Evolutionary conservation across 2,113 vertebrate genomes (phyloP).

Genomic region (Solea solea): DNA sequence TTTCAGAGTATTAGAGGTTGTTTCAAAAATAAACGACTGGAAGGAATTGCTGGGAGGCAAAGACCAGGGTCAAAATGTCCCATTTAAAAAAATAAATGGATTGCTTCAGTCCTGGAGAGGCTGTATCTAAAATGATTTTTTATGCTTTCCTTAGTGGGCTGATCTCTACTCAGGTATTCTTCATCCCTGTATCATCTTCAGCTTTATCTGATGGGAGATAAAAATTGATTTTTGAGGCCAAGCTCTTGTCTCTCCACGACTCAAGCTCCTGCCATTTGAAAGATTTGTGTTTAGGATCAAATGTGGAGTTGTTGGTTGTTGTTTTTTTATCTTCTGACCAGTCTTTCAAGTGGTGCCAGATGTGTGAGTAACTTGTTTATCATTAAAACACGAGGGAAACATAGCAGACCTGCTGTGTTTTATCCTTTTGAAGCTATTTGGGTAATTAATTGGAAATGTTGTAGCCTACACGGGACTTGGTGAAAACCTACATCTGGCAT

Average conservation of each 20-base stretch:
- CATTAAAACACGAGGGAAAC: slow-evolving; percentile 9
- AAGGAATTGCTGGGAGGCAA: slow-evolving; percentile 17
- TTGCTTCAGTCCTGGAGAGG: slow-evolving; percentile 38
- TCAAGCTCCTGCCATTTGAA: slow-evolving; percentile 12
- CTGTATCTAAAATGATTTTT: slow-evolving; percentile 1
- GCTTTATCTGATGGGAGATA: not conserved
- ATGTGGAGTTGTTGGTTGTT: slow-evolving; percentile 11
- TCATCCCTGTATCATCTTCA: slow-evolving; percentile 27
- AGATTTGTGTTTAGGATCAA: slow-evolving; percentile 30
- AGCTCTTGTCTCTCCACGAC: slow-evolving; percentile 42
- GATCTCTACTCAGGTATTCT: slow-evolving; percentile 52
- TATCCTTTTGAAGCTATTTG: not conserved
- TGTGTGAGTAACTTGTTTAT: slow-evolving; percentile 17
- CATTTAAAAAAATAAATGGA: not conserved
- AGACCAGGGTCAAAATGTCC: slow-evolving; percentile 33
- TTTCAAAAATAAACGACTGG: not conserved
- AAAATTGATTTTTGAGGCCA: slow-evolving; percentile 7
- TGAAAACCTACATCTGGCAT: slow-evolving; percentile 12
- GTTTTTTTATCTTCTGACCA: slow-evolving; percentile 14
- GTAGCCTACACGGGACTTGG: not conserved
- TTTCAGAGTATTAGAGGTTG: slow-evolving; percentile 2
- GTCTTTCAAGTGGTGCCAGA: slow-evolving; percentile 34
- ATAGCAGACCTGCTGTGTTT: slow-evolving; percentile 14
- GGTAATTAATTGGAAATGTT: not conserved
- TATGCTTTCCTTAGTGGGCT: slow-evolving; percentile 17